These are phyloP conservation scores for Notarius quadriscutis DNA, from an alignment of 2,113 vertebrate species.

Conservation along the genomic window DNA sequence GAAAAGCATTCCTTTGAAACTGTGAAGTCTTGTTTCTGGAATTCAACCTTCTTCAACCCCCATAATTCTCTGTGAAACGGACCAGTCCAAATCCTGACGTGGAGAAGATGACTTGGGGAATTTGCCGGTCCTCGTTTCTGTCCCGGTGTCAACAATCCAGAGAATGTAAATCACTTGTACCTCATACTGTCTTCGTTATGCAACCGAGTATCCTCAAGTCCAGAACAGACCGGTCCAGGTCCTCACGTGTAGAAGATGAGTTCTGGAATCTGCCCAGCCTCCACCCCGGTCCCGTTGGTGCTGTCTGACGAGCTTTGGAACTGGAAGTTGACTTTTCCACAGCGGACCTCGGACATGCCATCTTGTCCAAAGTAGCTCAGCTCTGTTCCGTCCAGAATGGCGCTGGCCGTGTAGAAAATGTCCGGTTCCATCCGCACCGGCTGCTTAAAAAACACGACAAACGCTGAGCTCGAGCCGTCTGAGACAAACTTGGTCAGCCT, in stretches of 20 bases:
- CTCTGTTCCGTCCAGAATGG: conserved; percentile 88
- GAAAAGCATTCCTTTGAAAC: conserved; percentile 75
- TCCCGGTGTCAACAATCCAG: conserved; percentile 65
- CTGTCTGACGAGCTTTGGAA: conserved; percentile 99
- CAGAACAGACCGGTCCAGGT: conserved; percentile 1
- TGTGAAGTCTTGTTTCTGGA: not conserved
- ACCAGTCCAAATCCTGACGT: conserved; percentile 69
- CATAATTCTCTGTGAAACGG: not conserved
- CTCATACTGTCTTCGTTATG: not conserved
- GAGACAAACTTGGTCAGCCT: conserved; percentile 87
- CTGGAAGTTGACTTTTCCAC: conserved; percentile 93
- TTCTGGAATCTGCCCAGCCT: conserved; percentile 97
- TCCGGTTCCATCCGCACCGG: conserved; percentile 95
- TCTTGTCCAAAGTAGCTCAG: conserved; percentile 99
- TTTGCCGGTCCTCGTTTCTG: conserved; percentile 95
- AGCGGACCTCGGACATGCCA: conserved; percentile 96
- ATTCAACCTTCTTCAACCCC: not conserved
- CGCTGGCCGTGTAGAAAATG: conserved; percentile 92
- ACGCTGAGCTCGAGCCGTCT: conserved; percentile 90
- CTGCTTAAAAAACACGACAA: conserved; percentile 93
- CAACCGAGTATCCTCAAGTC: not conserved
- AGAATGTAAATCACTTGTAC: not conserved
- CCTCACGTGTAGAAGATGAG: conserved; percentile 94
- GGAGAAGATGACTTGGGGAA: conserved; percentile 95
- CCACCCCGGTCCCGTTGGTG: conserved; percentile 97